These are phyloP conservation scores for Ormyrus nitidulus DNA, from an alignment of 2,888 invertebrate genomes.

Conservation along the genomic window DNA sequence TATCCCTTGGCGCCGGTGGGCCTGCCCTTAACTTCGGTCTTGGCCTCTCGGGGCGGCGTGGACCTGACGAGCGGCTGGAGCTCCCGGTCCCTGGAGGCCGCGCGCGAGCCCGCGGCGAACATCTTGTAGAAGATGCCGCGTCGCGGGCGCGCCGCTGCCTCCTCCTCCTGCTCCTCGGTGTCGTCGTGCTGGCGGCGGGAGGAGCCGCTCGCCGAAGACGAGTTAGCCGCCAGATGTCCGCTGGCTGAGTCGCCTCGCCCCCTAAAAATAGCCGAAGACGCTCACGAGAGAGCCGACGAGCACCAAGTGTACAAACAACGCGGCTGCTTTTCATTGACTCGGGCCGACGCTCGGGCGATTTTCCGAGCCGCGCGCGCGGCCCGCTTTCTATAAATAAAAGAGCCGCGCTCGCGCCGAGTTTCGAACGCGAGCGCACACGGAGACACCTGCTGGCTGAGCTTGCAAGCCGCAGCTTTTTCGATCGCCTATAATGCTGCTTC, in stretches of 20 bases:
- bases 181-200: background rate
- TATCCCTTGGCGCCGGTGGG: slow-evolving; percentile 41
- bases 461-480: no score
- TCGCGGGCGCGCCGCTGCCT: background rate
- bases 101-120: slow-evolving; percentile 45
- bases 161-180: slow-evolving; percentile 1
- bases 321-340: background rate
- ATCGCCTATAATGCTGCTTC: no score
- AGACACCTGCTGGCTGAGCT: background rate
- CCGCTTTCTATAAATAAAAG: slow-evolving; percentile 49
- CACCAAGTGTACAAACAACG: no score
- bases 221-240: no score
- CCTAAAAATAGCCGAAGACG: no score
- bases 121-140: slow-evolving; percentile 40
- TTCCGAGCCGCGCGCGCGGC: slow-evolving; percentile 18
- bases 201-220: background rate
- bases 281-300: no score
- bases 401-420: slow-evolving; percentile 11
- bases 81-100: background rate
- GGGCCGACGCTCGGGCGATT: background rate
- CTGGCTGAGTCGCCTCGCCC: no score
- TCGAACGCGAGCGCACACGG: background rate
- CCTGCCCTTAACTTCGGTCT: background rate
- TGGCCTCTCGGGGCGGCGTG: background rate
- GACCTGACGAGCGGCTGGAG: background rate